Evolutionary conservation across 2,888 invertebrate genomes (phyloP), one percentile per base, ranked within the genome.

Genomic region (Diabrotica balteata): DNA sequence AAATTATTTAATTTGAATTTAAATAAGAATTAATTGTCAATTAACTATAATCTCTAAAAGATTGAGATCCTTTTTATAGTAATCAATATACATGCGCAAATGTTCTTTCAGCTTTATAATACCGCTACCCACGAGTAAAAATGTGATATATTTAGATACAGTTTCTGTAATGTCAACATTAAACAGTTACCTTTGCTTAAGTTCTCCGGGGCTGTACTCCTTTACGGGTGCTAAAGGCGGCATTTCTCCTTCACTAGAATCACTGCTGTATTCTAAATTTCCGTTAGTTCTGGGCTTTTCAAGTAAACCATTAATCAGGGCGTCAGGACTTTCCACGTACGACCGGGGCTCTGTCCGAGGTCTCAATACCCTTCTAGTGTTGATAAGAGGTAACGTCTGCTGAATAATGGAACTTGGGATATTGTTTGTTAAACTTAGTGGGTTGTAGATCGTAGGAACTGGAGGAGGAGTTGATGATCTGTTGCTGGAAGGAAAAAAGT

Each of bases 321-420:
- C 75, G 77, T 83, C 80, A 92, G 95, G 0, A 92, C 94, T 79
- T 83, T 95, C 95, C 0, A 93, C 94, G 83, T 95, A 95, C 78
- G 93, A 94, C 77, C 94, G 90, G 67, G 89, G 90, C 80, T 94
- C 95, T 7, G 92, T 92, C 66, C 95, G 88, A 7, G 95, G 95
- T 72, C 95, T 88, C 69, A 95, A 85, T 77, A 94, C 93, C 68
- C 95, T 86, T 72, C 94, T 75, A 1, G 79, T 75, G 69, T 78
- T 76, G 11, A 74, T 72, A 62, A 78, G 66, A 11, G 76, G 72
- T 65, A 78, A 78, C n/a, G 74, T 70, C 11, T 67, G 75, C 45
- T 74, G 67, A 10, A 54, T 11, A 44, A 49, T 54, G 44, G 47
- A 45, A 17, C 11, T 8, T 9, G 51, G 9, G 46, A 9, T 51